Evolutionary conservation across 2,113 vertebrate genomes (phyloP), one percentile per base, ranked within the genome.

Genomic region (Cranoglanis bouderius): DNA sequence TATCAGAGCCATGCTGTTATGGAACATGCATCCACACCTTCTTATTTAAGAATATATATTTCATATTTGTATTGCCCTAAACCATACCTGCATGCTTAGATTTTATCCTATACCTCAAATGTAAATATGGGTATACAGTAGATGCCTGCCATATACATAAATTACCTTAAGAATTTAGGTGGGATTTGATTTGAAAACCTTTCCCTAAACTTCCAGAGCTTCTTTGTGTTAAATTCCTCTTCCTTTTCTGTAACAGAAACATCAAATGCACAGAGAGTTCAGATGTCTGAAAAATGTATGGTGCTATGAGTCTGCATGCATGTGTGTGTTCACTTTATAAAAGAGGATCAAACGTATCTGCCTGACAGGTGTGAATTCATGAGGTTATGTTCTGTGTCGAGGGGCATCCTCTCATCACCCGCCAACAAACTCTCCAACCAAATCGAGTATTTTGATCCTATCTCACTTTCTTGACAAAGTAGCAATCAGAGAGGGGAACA

Each of bases 241-340:
- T 13, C n/a, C n/a, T n/a, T n/a, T n/a, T n/a, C 53, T n/a, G 9
- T 72, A 40, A 57, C 49, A 82, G 26, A 80, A 78, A 67, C 35
- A 29, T 82, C 70, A 87, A 89, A 92, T 81, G 46, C 80, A 93
- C 89, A 90, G 91, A 82, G 24, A 61, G 40, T 40, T 82, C 46
- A 74, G 26, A 74, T 72, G 78, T 82, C 24, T 51, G 51, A 40
- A 65, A 63, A 75, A 88, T 61, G 63, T 53, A 53, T 43, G 26
- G 19, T 21, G 40, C 38, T 87, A 6, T 9, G 78, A 53, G 46
- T 46, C 12, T 43, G 40, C 29, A 32, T 70, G 83, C 26, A 55
- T 55, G 81, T 65, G 46, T 82, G 88, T 86, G 82, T 85, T 85
- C 74, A 53, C 49, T 55, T 80, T 55, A 81, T 55, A 85, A 59